Base-by-base conservation (phyloP, 37 sponge, comb jelly and placozoan species). In the Petrosia ficiformis region DNA sequence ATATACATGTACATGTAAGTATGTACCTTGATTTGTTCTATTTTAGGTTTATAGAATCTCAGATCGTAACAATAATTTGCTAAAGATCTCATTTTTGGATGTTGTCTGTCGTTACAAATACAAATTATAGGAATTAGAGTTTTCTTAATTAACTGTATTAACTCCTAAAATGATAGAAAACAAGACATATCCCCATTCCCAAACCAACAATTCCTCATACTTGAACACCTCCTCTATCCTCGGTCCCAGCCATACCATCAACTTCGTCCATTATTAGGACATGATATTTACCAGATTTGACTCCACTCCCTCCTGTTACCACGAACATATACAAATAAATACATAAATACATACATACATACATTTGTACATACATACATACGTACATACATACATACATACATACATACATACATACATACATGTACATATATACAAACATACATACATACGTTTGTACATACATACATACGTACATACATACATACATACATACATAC, bases 211-310 rank as follows among this genome's bases (percentile, higher is more conserved):
- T 44, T 30, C 0, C 64, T 42, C 81, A 24, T 39, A 89, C 88
- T 79, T 86, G 86, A 10, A 94, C 77, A 26, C 97, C 99, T 33
- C 97, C 97, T 31, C 96, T 84, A 60, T 98, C 99, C 29, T 93
- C 99, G 80, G 92, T 95, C 0, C 99, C 99, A n/a, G 91, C 85
- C 99, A 95, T 98, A 29, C 99, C 99, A 77, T 98, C 99, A 14
- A 98, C 99, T 60, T 95, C 97, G 58, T 95, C 99, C 99, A 95
- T 98, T 22, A 95, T 88, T 35, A 98, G 82, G 25, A 79, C 96
- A 74, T 93, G 94, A 39, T 75, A 81, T 52, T 42, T 65, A 28
- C 78, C 78, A 31, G 70, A 39, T 0, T 28, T n/a, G 64, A 48
- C 72, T 32, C 40, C 86, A 19, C 66, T 73, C 4, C 36, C 44